Conservation (phyloP, 2,113 vertebrate species). For the Hiodon alosoides region DNA sequence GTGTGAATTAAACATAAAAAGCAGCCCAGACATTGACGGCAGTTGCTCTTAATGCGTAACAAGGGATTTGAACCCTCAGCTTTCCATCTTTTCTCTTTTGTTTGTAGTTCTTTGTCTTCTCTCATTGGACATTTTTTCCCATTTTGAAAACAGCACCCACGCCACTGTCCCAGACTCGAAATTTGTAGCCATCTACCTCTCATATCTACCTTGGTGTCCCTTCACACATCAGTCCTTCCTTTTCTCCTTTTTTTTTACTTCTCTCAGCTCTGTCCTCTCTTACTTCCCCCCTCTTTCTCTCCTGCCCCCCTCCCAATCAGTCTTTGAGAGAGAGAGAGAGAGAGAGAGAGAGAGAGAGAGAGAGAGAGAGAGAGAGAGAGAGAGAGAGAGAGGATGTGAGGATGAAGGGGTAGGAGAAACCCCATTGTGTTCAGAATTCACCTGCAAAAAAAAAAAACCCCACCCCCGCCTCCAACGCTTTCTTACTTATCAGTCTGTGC, state of each 20-base stretch:
- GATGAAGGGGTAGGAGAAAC: conserved; percentile 52
- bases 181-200: no score
- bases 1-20: conserved; percentile 59
- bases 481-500: conserved; percentile 40
- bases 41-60: conserved; percentile 42
- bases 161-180: no score
- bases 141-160: no score
- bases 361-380: conserved; percentile 24
- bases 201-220: no score
- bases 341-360: conserved; percentile 35
- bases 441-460: conserved; percentile 36
- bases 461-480: conserved; percentile 30
- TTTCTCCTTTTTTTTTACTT: conserved; percentile 17
- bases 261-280: conserved; percentile 25
- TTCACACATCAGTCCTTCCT: no score
- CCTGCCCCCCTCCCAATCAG: conserved; percentile 32
- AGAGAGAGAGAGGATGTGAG: not conserved
- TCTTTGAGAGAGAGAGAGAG: conserved; percentile 16
- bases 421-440: conserved; percentile 47
- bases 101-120: not conserved
- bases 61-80: conserved; percentile 23
- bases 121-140: no score
- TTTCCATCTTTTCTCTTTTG: not conserved
- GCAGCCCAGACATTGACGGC: conserved; percentile 39
- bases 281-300: conserved; percentile 33